A percentile compares a stretch with the other conserved stretches of the same genome.
Evolutionary conservation across 2,113 vertebrate genomes (phyloP).

Genomic region (Neolamprologus caudopunctatus): DNA sequence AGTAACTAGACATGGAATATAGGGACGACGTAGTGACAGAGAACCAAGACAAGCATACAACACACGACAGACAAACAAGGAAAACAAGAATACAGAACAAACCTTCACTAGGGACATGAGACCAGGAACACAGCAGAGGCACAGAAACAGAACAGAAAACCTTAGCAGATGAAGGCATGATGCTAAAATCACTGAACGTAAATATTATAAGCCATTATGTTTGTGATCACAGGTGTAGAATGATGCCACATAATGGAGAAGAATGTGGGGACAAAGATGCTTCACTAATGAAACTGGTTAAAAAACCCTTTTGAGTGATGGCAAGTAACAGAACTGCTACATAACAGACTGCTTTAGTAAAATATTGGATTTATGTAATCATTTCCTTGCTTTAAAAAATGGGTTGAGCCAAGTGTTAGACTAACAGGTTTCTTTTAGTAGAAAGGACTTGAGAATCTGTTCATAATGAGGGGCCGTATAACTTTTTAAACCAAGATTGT

Average conservation of each 20-base stretch:
- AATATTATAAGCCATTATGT: not conserved
- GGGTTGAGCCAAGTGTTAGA: not conserved
- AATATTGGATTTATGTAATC: not conserved
- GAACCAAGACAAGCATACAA: not conserved
- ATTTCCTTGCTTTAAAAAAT: not conserved
- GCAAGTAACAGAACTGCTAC: not conserved
- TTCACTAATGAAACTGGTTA: slow-evolving; percentile 9
- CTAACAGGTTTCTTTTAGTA: not conserved
- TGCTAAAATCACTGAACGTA: not conserved
- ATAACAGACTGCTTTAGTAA: not conserved
- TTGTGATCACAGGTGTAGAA: not conserved
- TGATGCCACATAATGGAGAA: not conserved
- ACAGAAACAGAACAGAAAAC: not conserved
- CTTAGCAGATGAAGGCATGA: not conserved
- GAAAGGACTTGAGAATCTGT: not conserved
- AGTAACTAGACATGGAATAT: not conserved
- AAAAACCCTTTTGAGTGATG: not conserved
- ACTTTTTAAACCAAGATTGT: not conserved
- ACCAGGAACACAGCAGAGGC: not conserved
- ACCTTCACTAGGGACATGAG: not conserved
- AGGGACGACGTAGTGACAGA: not conserved
- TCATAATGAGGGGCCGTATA: not conserved
- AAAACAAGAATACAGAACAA: not conserved
- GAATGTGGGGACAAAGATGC: not conserved
- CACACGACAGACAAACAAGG: not conserved